Evolutionary conservation across 35 echinoderm and acorn worm species (phyloP).

Genomic region (Ophioderma brevispina): DNA sequence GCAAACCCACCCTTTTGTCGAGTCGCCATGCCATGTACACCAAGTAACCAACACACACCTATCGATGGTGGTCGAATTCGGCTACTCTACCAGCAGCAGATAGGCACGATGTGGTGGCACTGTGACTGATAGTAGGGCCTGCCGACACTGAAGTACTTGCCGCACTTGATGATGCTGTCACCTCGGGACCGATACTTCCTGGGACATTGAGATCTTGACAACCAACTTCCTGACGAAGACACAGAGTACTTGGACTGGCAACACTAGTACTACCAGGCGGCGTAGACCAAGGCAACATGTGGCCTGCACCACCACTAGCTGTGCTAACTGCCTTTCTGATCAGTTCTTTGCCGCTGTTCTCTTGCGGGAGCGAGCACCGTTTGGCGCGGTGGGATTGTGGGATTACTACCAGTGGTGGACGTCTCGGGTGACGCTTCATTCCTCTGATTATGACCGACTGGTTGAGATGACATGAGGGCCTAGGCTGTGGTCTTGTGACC

Average conservation of each 20-base stretch:
- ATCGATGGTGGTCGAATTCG: no score
- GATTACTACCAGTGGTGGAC: not conserved
- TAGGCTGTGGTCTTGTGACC: not conserved
- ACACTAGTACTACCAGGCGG: conserved; percentile 32
- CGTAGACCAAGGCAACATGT: conserved; percentile 74
- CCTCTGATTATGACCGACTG: not conserved
- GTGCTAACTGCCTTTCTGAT: conserved; percentile 56
- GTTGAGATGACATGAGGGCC: not conserved
- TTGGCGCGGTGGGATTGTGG: not conserved
- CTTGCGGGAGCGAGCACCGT: conserved; percentile 1
- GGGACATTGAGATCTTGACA: conserved; percentile 74
- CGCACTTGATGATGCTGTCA: conserved; percentile 12
- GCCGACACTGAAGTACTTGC: not conserved
- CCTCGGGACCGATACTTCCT: not conserved
- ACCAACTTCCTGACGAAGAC: not conserved
- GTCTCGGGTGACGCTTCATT: not conserved
- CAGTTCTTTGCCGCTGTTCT: conserved; percentile 45
- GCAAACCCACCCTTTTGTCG: no score
- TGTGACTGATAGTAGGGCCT: conserved; percentile 36
- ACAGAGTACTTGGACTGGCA: conserved; percentile 32
- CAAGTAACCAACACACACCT: no score
- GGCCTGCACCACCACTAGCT: conserved; percentile 54
- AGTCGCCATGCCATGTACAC: no score
- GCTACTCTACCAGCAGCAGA: conserved; percentile 47
- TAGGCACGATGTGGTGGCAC: conserved; percentile 60